Conservation (phyloP, 2,888 invertebrate genomes). For the Mythimna lalbum region DNA sequence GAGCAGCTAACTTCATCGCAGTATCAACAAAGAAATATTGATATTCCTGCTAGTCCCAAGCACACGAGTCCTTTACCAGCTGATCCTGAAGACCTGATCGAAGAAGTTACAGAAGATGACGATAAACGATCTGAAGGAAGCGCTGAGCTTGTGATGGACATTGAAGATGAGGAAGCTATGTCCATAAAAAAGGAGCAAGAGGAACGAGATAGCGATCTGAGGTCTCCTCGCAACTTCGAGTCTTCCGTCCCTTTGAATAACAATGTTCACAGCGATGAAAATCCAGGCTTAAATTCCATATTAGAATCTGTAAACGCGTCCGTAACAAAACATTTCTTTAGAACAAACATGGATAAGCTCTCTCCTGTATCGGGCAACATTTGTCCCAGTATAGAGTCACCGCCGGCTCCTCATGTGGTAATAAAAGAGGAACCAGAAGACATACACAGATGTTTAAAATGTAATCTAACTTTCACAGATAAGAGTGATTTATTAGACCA, state of each 20-base stretch:
- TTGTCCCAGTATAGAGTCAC: slow-evolving; percentile 81
- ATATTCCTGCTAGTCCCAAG: slow-evolving; percentile 78
- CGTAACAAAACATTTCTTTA: slow-evolving; percentile 94
- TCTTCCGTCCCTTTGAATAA: slow-evolving; percentile 81
- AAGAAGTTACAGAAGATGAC: slow-evolving; percentile 91
- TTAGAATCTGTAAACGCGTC: slow-evolving; percentile 94
- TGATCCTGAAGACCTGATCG: slow-evolving; percentile 91
- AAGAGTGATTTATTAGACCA: slow-evolving; percentile 93
- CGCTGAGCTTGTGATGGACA: slow-evolving; percentile 93
- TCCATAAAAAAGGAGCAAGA: slow-evolving; percentile 87
- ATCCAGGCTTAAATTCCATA: slow-evolving; percentile 93
- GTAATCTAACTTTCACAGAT: slow-evolving; percentile 90
- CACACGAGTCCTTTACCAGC: slow-evolving; percentile 74
- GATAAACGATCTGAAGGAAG: slow-evolving; percentile 88
- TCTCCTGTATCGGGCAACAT: slow-evolving; percentile 90
- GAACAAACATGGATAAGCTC: slow-evolving; percentile 92
- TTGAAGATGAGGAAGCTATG: slow-evolving; percentile 90
- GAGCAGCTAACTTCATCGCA: slow-evolving; percentile 91
- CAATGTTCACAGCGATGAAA: slow-evolving; percentile 79
- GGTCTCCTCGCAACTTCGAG: slow-evolving; percentile 76
- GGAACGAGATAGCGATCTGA: slow-evolving; percentile 74
- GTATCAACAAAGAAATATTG: slow-evolving; percentile 86
- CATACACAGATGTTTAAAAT: slow-evolving; percentile 89
- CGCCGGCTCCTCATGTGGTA: slow-evolving; percentile 74
- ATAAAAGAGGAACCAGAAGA: slow-evolving; percentile 85